phyloP scores from a whole-genome alignment of 2,113 vertebrate species.

The Archocentrus centrarchus region DNA sequence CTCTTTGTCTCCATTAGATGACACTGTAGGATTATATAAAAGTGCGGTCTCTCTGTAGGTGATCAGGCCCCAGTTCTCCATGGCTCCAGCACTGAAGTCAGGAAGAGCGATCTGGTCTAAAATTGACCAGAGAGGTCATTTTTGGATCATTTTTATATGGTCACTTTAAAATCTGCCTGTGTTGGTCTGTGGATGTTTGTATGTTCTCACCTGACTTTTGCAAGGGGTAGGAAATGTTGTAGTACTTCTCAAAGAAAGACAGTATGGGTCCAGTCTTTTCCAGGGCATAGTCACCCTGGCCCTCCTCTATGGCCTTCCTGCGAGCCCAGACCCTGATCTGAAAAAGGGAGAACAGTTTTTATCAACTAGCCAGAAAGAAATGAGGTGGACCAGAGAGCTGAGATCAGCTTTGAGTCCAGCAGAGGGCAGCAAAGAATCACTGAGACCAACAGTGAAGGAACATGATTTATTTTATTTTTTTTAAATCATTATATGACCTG shows the following conservation, averaged over 20 bases:
- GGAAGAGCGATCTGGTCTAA: constrained; percentile 92
- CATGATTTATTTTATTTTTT: too few species aligned
- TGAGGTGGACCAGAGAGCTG: background rate
- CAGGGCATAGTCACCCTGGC: constrained; percentile 84
- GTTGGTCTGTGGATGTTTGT: background rate
- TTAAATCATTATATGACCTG: too few species aligned
- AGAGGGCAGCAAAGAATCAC: constrained; percentile 50
- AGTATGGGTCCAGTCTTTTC: constrained; percentile 84
- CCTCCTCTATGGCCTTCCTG: constrained; percentile 70
- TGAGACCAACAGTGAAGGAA: background rate
- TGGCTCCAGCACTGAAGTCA: constrained; percentile 89
- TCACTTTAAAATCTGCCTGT: background rate
- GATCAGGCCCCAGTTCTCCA: constrained; percentile 98
- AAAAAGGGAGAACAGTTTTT: background rate
- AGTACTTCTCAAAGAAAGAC: constrained; percentile 82
- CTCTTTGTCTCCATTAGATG: constrained; percentile 89
- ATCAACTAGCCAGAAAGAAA: background rate
- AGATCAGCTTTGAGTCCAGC: constrained; percentile 27
- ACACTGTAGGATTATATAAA: constrained; percentile 73
- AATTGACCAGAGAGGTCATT: background rate
- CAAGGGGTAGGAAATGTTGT: constrained; percentile 84
- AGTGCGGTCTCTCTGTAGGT: constrained; percentile 92
- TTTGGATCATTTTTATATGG: background rate
- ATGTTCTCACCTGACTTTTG: constrained; percentile 85
- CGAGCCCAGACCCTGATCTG: constrained; percentile 94